Evolutionary conservation across 2,888 invertebrate genomes (phyloP).

Genomic region (Ichneumoninae sp.): DNA sequence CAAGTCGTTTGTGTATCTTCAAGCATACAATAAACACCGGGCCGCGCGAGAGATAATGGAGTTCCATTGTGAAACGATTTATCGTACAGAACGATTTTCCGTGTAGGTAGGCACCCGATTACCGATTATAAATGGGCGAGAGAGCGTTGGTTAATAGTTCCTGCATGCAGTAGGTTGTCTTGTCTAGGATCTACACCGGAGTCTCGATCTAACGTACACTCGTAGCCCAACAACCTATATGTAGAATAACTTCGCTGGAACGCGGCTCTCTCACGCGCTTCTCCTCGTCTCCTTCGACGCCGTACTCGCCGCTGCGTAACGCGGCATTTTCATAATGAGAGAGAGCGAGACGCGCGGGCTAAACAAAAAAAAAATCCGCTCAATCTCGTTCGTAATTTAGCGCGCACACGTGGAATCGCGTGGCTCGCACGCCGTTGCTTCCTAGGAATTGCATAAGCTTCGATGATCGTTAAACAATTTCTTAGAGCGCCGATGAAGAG

Average conservation of each 20-base stretch:
- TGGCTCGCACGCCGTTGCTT: slow-evolving; percentile 17
- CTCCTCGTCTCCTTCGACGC: slow-evolving; percentile 46
- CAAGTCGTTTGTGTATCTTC: slow-evolving; percentile 41
- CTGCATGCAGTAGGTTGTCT: slow-evolving; percentile 55
- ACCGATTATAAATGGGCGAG: slow-evolving; percentile 68
- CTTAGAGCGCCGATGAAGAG: slow-evolving; percentile 5
- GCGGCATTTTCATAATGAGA: slow-evolving; percentile 61
- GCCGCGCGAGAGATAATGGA: slow-evolving; percentile 52
- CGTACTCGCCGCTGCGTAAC: slow-evolving; percentile 54
- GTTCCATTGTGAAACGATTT: slow-evolving; percentile 67
- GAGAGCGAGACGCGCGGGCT: slow-evolving; percentile 68
- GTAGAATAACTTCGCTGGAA: slow-evolving; percentile 58
- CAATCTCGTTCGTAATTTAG: slow-evolving; percentile 57
- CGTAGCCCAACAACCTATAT: slow-evolving; percentile 6
- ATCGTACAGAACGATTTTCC: slow-evolving; percentile 66
- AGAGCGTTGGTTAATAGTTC: slow-evolving; percentile 63
- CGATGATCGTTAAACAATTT: slow-evolving; percentile 48
- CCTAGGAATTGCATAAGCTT: slow-evolving; percentile 56
- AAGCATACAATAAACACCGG: slow-evolving; percentile 28
- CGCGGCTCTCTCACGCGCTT: slow-evolving; percentile 67
- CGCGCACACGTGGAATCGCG: slow-evolving; percentile 20
- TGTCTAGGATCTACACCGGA: slow-evolving; percentile 40
- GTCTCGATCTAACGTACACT: slow-evolving; percentile 22
- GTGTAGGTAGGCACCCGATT: slow-evolving; percentile 66
- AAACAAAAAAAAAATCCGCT: slow-evolving; percentile 40